These are phyloP conservation scores for Phylloscopus trochilus DNA, from an alignment of 2,113 vertebrate genomes.

Conservation along the genomic window DNA sequence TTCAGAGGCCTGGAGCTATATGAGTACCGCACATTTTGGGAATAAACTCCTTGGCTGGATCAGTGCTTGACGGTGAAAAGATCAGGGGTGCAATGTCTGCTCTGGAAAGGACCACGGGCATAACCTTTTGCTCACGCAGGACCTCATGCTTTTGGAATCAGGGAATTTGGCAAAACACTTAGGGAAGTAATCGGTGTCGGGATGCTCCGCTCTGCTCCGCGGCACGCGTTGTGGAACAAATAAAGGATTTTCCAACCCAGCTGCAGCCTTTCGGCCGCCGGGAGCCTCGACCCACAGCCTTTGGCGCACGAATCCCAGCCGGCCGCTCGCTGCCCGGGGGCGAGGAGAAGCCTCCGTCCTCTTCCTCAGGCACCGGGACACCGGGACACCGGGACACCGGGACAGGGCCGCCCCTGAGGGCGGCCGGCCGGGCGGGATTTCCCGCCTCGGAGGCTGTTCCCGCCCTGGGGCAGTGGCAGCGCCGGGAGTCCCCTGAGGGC, in stretches of 20 bases:
- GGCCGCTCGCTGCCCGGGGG: rapidly evolving
- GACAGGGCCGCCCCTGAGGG: not conserved
- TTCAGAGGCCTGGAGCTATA: not conserved
- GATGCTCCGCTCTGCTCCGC: rapidly evolving
- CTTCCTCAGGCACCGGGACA: not conserved
- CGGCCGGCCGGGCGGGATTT: rapidly evolving
- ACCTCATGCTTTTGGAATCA: not conserved
- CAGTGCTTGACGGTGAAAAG: not conserved
- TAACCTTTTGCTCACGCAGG: not conserved
- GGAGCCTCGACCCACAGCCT: no score
- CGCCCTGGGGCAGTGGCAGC: rapidly evolving
- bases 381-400: not conserved
- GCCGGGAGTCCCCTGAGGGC: rapidly evolving
- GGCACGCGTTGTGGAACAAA: not conserved
- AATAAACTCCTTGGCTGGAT: not conserved
- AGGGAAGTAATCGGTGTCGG: not conserved
- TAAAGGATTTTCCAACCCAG: not conserved
- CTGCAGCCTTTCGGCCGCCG: not conserved
- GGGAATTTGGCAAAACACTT: not conserved
- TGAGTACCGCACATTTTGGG: not conserved
- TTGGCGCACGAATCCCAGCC: rapidly evolving
- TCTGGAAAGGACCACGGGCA: not conserved
- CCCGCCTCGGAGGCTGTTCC: not conserved
- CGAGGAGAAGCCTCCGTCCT: not conserved
- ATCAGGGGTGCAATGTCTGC: not conserved